Base-by-base conservation (phyloP, 2,797 vertebrate genomes). In the Catamblyrhynchus diadema region DNA sequence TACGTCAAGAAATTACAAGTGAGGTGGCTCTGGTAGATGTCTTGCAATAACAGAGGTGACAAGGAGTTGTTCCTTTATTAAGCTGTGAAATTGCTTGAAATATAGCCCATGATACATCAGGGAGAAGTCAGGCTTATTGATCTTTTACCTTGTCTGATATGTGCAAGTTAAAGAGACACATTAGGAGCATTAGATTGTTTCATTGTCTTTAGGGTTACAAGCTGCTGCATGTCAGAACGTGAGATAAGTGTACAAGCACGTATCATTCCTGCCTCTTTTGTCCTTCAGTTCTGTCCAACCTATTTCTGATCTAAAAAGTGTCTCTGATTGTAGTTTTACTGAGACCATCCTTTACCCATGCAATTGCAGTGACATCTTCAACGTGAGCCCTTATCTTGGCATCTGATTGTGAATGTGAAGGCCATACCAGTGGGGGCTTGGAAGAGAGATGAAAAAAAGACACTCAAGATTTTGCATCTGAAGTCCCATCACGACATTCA, bases 371-470 rank as follows among this genome's bases (percentile, higher is more conserved):
- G 9, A 71, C 6, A 21, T 24, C 32, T 71, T 61, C 18, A 57
- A 7, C 8, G 12, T 32, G 25, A 48, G 35, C 7, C 30, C 6
- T 10, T n/a, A 14, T 14, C 14, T 33, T 10, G 28, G 7, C 23
- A 47, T 24, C 45, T 33, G 50, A n/a, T 27, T 24, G 12, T 30
- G 24, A 50, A 47, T 24, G 14, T 21, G 23, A 53, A 60, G 69
- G 8, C 3, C 13, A 3, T 2, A 3, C 5, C 25, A 65, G 3
- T 2, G 2, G 39, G 22, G 15, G 5, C 21, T 57, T 73, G 47
- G 20, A 91, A 69, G 16, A 77, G 11, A 19, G 2, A 13, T 12
- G 8, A 39, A 50, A 56, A 30, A 30, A 32, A 14, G 12, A 47
- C 2, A n/a, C 35, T 47, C 33, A 50, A 23, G 33, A 47, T 50